A percentile compares a stretch with the other conserved stretches of the same genome.
phyloP scores from a whole-genome alignment of 1,140 invertebrate species.

The Cydia fagiglandana region DNA sequence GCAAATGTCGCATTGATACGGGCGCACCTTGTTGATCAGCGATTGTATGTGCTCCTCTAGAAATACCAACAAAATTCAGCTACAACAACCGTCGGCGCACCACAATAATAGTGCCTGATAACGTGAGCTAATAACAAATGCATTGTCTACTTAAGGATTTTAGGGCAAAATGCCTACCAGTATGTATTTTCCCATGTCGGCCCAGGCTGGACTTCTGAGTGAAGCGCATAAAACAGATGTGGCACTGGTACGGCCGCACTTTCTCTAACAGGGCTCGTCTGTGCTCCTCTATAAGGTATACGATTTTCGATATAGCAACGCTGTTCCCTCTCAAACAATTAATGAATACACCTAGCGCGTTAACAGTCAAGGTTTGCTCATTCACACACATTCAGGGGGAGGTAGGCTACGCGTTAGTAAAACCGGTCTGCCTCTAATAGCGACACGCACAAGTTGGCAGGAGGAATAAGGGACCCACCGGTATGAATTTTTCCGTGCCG shows the following conservation, averaged over 20 bases:
- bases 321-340: conserved; percentile 61
- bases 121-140: conserved; percentile 67
- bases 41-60: conserved; percentile 81
- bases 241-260: conserved; percentile 82
- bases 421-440: conserved; percentile 63
- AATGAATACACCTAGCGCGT: conserved; percentile 53
- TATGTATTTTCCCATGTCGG: conserved; percentile 80
- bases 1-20: conserved; percentile 88
- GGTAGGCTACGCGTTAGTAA: conserved; percentile 56
- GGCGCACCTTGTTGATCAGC: conserved; percentile 83
- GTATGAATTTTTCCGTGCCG: conserved; percentile 70
- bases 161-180: conserved; percentile 79
- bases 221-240: conserved; percentile 82
- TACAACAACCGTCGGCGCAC: conserved; percentile 63
- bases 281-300: conserved; percentile 80
- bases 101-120: conserved; percentile 62
- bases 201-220: conserved; percentile 81
- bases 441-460: conserved; percentile 55
- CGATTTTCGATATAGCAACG: conserved; percentile 76
- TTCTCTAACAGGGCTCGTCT: conserved; percentile 81
- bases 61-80: conserved; percentile 77
- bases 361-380: conserved; percentile 40
- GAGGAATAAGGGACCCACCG: conserved; percentile 57
- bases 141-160: conserved; percentile 76
- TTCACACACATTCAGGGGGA: conserved; percentile 69